Evolutionary conservation across 2,888 invertebrate genomes (phyloP).

Genomic region (Cephalotes varians): DNA sequence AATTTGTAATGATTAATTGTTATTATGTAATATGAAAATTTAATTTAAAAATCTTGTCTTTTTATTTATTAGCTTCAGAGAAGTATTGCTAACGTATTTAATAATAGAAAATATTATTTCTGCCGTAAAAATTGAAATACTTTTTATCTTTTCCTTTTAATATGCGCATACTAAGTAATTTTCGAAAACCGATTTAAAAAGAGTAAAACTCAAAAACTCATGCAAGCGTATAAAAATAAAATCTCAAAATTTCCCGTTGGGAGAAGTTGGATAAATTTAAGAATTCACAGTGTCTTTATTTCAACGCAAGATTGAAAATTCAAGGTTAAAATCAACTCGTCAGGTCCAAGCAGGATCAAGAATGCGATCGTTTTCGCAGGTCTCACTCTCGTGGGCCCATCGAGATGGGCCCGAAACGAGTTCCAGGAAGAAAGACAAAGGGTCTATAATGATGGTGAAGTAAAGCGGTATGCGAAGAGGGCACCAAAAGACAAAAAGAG

Average conservation of each 20-base stretch:
- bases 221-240: background rate
- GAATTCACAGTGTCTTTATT: background rate
- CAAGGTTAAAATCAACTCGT: background rate
- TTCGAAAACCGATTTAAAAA: background rate
- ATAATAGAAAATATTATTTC: background rate
- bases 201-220: background rate
- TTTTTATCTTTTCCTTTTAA: background rate
- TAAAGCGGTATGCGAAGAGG: conserved; percentile 28
- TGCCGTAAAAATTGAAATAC: background rate
- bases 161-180: background rate
- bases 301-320: background rate
- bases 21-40: background rate
- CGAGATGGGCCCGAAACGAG: conserved; percentile 67
- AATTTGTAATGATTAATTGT: background rate
- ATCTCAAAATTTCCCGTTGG: background rate
- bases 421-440: conserved; percentile 74
- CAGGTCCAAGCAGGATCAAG: conserved; percentile 48
- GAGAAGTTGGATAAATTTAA: background rate
- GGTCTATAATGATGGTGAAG: conserved; percentile 51
- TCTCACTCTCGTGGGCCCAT: conserved; percentile 42
- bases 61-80: background rate
- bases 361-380: conserved; percentile 59
- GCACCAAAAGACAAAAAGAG: background rate
- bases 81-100: background rate
- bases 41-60: background rate